A percentile compares a stretch with the other conserved stretches of the same genome.
Conservation (phyloP, 2,888 invertebrate genomes). For the Hemistola chrysoprasaria region DNA sequence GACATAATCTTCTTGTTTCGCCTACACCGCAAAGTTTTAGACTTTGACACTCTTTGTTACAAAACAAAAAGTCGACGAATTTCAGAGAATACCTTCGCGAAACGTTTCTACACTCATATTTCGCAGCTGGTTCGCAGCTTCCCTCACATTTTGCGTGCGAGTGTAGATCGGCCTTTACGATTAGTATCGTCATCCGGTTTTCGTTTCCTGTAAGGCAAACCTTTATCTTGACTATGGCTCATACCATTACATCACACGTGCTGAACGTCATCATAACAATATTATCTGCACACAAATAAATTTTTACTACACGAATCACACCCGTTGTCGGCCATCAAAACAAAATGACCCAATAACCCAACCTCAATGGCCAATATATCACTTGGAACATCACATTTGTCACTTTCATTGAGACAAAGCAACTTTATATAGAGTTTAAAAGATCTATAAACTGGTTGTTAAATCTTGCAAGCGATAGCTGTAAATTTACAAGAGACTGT, state of each 20-base stretch:
- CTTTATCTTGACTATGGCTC: too few species aligned
- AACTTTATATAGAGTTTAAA: constrained; percentile 72
- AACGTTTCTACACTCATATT: too few species aligned
- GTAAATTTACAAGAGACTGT: constrained; percentile 60
- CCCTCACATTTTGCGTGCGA: too few species aligned
- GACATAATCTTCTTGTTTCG: too few species aligned
- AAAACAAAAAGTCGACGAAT: too few species aligned
- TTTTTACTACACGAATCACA: constrained; percentile 15
- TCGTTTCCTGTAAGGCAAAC: too few species aligned
- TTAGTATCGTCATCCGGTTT: too few species aligned
- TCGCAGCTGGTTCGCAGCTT: too few species aligned
- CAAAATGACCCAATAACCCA: constrained; percentile 35
- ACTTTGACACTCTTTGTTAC: too few species aligned
- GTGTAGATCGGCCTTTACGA: too few species aligned
- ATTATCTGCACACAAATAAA: constrained; percentile 8
- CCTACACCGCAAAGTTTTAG: too few species aligned
- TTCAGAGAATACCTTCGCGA: too few species aligned
- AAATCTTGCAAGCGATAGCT: constrained; percentile 75
- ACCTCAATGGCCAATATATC: constrained; percentile 45
- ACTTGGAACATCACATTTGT: constrained; percentile 49
- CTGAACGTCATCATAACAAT: not conserved
- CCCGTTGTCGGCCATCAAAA: constrained; percentile 14
- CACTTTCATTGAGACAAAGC: constrained; percentile 65
- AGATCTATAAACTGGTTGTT: constrained; percentile 79
- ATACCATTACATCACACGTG: not conserved